These are phyloP conservation scores for Parazoanthus darwini DNA, from an alignment of 92 coral and sea anemone genomes.

Conservation along the genomic window DNA sequence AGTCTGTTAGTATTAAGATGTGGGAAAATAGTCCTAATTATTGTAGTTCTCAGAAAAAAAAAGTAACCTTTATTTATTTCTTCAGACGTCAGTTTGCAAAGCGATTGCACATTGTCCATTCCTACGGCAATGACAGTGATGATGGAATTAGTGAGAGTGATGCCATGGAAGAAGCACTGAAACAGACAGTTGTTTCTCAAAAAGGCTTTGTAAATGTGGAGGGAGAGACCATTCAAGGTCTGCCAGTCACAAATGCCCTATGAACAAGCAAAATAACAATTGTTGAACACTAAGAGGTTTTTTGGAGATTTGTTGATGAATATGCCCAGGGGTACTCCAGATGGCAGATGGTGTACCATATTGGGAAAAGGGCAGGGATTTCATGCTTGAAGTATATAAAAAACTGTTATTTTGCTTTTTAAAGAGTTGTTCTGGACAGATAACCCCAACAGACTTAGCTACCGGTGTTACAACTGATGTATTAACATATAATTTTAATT, in stretches of 20 bases:
- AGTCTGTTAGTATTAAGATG: neutral
- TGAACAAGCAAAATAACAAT: neutral
- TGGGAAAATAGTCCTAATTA: neutral
- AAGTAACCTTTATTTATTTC: neutral
- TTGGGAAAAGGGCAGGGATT: too few relatives aligned
- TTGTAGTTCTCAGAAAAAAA: neutral
- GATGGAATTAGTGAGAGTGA: slow-evolving; percentile 3
- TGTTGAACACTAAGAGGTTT: too few relatives aligned
- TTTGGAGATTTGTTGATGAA: too few relatives aligned
- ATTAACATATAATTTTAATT: too few relatives aligned
- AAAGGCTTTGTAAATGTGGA: slow-evolving; percentile 1
- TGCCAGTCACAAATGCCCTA: slow-evolving; percentile 12
- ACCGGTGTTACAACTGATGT: too few relatives aligned
- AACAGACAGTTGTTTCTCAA: neutral
- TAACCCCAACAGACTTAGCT: too few relatives aligned
- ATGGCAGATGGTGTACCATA: too few relatives aligned
- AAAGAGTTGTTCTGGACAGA: too few relatives aligned
- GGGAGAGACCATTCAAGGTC: slow-evolving; percentile 18
- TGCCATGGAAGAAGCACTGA: slow-evolving; percentile 4
- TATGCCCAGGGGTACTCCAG: too few relatives aligned
- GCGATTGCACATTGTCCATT: slow-evolving; percentile 9
- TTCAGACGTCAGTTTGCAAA: slow-evolving; percentile 23
- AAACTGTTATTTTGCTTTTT: too few relatives aligned
- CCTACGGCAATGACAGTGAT: slow-evolving; percentile 7
- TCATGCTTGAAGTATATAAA: too few relatives aligned